Evolutionary conservation across 35 echinoderm and acorn worm genomes (phyloP).

Genomic region (Ophiothrix spiculata): DNA sequence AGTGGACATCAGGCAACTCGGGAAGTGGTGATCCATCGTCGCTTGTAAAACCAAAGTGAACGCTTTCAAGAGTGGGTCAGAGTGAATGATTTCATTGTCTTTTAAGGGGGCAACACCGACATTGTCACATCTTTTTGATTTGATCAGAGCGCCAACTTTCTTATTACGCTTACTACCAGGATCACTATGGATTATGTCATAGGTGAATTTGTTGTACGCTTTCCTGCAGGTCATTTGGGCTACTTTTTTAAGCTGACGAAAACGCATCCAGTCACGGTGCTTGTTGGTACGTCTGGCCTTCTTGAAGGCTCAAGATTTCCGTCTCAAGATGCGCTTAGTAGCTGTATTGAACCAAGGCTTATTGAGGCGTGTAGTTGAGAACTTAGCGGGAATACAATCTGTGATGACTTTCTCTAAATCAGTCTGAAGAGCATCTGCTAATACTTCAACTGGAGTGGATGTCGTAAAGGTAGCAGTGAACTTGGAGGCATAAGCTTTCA

Average conservation of each 20-base stretch:
- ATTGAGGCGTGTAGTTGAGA: background rate
- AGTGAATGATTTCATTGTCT: too few relatives aligned
- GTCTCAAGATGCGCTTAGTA: background rate
- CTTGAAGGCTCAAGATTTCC: constrained; percentile 16
- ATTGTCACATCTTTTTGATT: too few relatives aligned
- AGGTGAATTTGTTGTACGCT: background rate
- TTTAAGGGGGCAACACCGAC: too few relatives aligned
- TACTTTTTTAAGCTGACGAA: background rate
- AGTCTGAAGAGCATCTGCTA: background rate
- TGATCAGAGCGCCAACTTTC: too few relatives aligned
- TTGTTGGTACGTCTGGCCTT: constrained; percentile 9
- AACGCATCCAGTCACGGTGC: background rate
- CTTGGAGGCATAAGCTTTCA: background rate
- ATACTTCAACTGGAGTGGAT: background rate
- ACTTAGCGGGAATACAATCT: background rate
- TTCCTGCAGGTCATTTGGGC: background rate
- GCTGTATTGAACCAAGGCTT: background rate
- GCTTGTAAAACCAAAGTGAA: background rate
- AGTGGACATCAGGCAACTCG: background rate
- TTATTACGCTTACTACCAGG: too few relatives aligned
- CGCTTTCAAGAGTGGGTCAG: too few relatives aligned
- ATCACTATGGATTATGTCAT: too few relatives aligned
- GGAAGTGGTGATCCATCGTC: background rate
- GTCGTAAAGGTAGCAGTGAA: background rate
- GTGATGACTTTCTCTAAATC: background rate